phyloP scores from a whole-genome alignment of 2,888 invertebrate species.

The Amblyjoppa proteus region DNA sequence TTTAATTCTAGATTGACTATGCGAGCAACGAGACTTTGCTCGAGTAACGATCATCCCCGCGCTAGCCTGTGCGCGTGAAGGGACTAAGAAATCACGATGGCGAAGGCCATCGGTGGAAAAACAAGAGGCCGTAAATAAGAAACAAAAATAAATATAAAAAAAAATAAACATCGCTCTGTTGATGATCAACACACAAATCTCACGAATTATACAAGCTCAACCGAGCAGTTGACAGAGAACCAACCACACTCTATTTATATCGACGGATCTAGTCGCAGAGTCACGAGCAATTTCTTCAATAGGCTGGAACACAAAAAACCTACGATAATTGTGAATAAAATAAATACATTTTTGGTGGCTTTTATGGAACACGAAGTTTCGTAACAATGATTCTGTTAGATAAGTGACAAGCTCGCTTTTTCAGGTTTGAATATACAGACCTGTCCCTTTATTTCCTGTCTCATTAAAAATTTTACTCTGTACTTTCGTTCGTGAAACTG shows the following conservation, averaged over 20 bases:
- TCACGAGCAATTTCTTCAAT: not conserved
- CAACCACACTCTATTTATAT: slow-evolving; percentile 1
- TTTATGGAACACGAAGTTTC: too few relatives aligned
- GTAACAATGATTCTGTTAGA: too few relatives aligned
- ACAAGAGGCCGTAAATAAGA: slow-evolving; percentile 16
- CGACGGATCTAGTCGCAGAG: not conserved
- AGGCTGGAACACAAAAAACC: too few relatives aligned
- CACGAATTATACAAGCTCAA: not conserved
- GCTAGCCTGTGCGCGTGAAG: slow-evolving; percentile 32
- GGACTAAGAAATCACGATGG: slow-evolving; percentile 41
- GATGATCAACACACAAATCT: not conserved
- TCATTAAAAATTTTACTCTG: too few relatives aligned
- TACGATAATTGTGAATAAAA: too few relatives aligned
- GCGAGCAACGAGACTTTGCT: slow-evolving; percentile 27
- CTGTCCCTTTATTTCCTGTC: too few relatives aligned
- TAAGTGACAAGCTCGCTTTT: too few relatives aligned
- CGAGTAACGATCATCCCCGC: slow-evolving; percentile 36
- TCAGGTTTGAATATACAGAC: too few relatives aligned
- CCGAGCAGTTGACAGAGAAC: not conserved
- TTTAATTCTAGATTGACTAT: too few relatives aligned
- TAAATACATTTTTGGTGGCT: too few relatives aligned
- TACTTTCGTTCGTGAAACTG: too few relatives aligned
- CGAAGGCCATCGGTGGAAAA: slow-evolving; percentile 50
- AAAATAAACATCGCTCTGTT: not conserved
- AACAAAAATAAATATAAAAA: not conserved